A percentile compares a stretch with the other conserved stretches of the same genome.
These are phyloP conservation scores for Halyomorpha halys DNA, from an alignment of 1,140 invertebrate species.

Conservation along the genomic window DNA sequence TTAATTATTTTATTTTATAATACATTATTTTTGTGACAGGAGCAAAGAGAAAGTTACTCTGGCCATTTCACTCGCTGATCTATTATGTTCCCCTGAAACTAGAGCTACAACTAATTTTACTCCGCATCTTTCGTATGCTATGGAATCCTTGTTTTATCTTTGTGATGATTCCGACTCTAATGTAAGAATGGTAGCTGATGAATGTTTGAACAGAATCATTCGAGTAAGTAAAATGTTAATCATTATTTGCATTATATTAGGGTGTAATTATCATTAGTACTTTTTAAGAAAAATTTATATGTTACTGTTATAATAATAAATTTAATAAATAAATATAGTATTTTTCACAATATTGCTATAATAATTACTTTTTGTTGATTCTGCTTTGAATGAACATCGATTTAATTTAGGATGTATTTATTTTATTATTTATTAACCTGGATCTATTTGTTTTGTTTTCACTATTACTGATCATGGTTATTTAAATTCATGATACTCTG, in stretches of 20 bases:
- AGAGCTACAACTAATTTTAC: conserved; percentile 48
- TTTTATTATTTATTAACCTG: too few species aligned
- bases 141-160: conserved; percentile 57
- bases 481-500: too few species aligned
- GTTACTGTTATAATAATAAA: too few species aligned
- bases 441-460: too few species aligned
- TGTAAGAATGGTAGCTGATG: conserved; percentile 65
- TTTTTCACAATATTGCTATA: too few species aligned
- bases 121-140: conserved; percentile 53
- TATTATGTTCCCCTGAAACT: conserved; percentile 47
- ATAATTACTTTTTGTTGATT: too few species aligned
- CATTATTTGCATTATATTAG: too few species aligned
- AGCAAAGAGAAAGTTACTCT: conserved; percentile 60
- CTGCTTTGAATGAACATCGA: too few species aligned
- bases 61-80: conserved; percentile 56
- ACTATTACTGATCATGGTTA: too few species aligned
- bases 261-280: background rate
- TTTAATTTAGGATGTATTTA: too few species aligned
- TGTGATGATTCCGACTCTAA: conserved; percentile 70
- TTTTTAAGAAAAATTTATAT: too few species aligned
- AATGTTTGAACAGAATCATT: conserved; percentile 67
- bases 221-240: conserved; percentile 37
- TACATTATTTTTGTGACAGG: conserved; percentile 34
- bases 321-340: too few species aligned
- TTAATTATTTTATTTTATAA: background rate